Base-by-base conservation (phyloP, 2,888 invertebrate genomes). In the Microplitis manilae region DNA sequence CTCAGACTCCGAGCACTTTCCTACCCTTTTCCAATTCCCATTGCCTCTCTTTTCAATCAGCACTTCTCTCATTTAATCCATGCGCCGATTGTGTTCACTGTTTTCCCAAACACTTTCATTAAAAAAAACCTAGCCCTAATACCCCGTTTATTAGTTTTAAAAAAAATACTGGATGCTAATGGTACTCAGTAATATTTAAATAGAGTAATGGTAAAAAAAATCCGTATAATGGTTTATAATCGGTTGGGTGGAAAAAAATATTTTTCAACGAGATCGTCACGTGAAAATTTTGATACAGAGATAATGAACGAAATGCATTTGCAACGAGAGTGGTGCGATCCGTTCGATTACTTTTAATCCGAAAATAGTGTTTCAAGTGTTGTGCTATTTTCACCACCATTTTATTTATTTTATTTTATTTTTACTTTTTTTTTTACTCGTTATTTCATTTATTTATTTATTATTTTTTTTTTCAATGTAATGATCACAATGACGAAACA, bases 11-110 rank as follows among this genome's bases (percentile, higher is more conserved):
- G 30, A 30, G 62, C 78, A 6, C 71, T 70, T 70, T 78, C 76
- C 79, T 67, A 30, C 74, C 73, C 80, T 68, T 79, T 77, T 50
- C 71, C 75, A 68, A 74, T 70, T 59, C 69, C 68, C 40, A 30
- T 30, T 20, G 1, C 68, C 75, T 68, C 73, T 65, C 71, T 78
- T 77, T 82, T 83, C 85, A 83, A 83, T 84, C 81, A 81, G 83
- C 84, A 83, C 83, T 85, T 85, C 83, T 84, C 84, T 78, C 40
- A 72, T 75, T 61, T 68, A 72, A 38, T 69, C 15, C 59, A 39
- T 61, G 13, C 40, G 9, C 38, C 20, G 61, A 7, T 69, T 4
- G 30, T 67, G 62, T 15, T 30, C 60, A 67, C 17, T 68, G 60
- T 69, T 50, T 72, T 61, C 15, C 30, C 39, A 71, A 71, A 30